A percentile compares a stretch with the other conserved stretches of the same genome.
Evolutionary conservation across 2,113 vertebrate species (phyloP).

Genomic region (Sander vitreus): DNA sequence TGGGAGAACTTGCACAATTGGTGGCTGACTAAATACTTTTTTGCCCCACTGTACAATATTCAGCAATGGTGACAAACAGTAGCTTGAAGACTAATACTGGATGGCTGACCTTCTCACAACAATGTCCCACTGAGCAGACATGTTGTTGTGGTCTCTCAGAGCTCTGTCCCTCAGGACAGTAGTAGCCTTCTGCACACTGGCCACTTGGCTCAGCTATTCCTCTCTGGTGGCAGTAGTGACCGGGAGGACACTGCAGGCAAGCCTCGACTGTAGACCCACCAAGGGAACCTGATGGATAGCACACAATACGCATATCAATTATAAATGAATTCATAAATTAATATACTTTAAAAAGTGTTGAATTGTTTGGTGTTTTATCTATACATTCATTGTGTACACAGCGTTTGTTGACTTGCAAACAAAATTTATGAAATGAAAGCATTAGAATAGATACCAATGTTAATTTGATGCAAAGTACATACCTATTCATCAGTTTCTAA

Average conservation of each 20-base stretch:
- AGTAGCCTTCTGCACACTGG: slow-evolving; percentile 82
- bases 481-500: slow-evolving; percentile 40
- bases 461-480: slow-evolving; percentile 46
- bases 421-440: slow-evolving; percentile 19
- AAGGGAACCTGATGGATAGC: slow-evolving; percentile 56
- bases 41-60: no score
- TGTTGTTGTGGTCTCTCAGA: slow-evolving; percentile 74
- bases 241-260: slow-evolving; percentile 80
- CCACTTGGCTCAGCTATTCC: slow-evolving; percentile 77
- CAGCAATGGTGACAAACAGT: slow-evolving; percentile 45
- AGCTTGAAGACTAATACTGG: slow-evolving; percentile 39
- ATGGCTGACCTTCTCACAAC: slow-evolving; percentile 83
- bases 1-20: no score
- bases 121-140: slow-evolving; percentile 85
- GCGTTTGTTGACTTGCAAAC: slow-evolving; percentile 1
- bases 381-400: neutral
- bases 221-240: slow-evolving; percentile 78
- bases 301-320: neutral
- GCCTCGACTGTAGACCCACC: slow-evolving; percentile 71
- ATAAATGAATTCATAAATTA: slow-evolving; percentile 1
- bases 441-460: slow-evolving; percentile 25
- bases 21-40: no score
- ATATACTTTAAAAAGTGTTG: neutral
- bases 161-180: slow-evolving; percentile 83
- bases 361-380: neutral